Base-by-base conservation (phyloP, 92 coral and sea anemone species). In the Porites rus region DNA sequence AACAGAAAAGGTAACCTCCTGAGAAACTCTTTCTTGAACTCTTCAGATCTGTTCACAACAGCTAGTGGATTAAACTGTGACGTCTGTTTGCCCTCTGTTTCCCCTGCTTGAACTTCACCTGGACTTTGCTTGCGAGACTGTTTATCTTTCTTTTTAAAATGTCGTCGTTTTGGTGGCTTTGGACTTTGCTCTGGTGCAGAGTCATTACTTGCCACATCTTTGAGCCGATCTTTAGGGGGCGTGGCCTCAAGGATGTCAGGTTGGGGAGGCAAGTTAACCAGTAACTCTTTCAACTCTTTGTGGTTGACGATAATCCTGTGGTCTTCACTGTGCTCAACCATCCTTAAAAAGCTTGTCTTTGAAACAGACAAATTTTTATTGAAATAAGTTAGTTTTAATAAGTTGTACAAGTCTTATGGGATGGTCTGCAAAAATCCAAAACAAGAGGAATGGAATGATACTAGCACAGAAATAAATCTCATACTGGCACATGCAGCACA, bases 251-350 rank as follows among this genome's bases (percentile, higher is more conserved):
- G 74, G 75, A 28, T 61, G 66, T 84, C 77, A n/a, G 82, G 80
- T 28, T 82, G 88, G 46, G 89, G 85, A 61, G 94, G 94, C 65
- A 92, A 85, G 6, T 54, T 51, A 46, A 75, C 75, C 71, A 92
- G 84, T 5, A 92, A 31, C 9, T 86, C 89, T 25, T 79, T 65
- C 43, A 92, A 65, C 73, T 77, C 87, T 75, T 86, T 24, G 7
- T 51, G 84, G 72, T 89, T 77, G 46, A 87, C 76, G 56, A 85
- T 61, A 11, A 85, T 84, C 67, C 51, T 51, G 50, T 68, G 83
- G 51, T 84, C 89, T 81, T 92, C 93, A 82, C 88, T 77, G 59
- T 69, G 68, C n/a, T 86, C 84, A 16, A 89, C 67, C 95, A 92
- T 92, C 43, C 78, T 85, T 62, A 92, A 38, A 78, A 90, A 92